Evolutionary conservation across 2,797 vertebrate species (phyloP), one percentile per base, ranked within the genome.

Genomic region (Perodicticus potto): DNA sequence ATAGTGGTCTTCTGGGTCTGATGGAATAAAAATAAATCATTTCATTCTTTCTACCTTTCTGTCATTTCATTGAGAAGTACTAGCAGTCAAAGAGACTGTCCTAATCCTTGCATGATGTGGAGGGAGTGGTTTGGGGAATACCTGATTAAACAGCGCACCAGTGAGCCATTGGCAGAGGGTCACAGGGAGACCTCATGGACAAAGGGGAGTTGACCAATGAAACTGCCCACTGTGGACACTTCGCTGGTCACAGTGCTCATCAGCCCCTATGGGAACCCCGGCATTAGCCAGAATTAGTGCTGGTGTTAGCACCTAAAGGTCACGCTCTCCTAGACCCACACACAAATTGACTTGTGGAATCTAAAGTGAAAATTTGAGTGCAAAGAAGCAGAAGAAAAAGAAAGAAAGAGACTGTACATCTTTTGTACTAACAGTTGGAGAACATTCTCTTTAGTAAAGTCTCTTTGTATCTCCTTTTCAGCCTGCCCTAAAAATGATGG

Each of bases 121-220:
- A 43, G 29, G 0, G 5, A n/a, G 5, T 1, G 25, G 34, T 63
- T 55, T 23, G 61, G 22, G 32, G 17, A 65, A 43, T 2, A 8
- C 10, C 25, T 16, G 43, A 5, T 1, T 13, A 7, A 20, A 49
- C 13, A 17, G 2, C 0, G 5, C 27, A 4, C 1, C 6, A 19
- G 25, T 27, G 29, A 70, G 22, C 29, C 69, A 55, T 59, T 37
- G 45, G 16, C 2, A 23, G 53, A 27, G 32, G 4, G 43, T 2
- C 0, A 1, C 0, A 12, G 17, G 40, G 49, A 29, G n/a, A 59
- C 69, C 4, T 1, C 0, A 0, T 0, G 22, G 76, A 17, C 57
- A n/a, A 40, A 43, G 1, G 0, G 1, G 49, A 32, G 13, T 12
- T 4, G 4, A 3, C 2, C 1, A 55, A 13, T 53, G 63, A 17